phyloP scores from a whole-genome alignment of 2,113 vertebrate genomes.

The Irena cyanogastra region DNA sequence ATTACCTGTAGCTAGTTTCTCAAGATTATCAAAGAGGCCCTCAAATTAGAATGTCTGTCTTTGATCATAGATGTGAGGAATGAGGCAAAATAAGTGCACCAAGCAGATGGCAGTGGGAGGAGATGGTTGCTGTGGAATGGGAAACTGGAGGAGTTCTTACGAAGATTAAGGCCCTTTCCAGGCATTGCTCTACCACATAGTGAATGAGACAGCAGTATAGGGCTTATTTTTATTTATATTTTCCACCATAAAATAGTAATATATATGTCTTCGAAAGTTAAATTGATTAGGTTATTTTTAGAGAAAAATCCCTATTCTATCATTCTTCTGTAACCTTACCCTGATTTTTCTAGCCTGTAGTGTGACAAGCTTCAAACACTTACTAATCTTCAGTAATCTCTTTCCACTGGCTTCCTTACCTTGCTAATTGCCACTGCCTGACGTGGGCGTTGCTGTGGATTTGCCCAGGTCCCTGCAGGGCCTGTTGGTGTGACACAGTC shows the following conservation, averaged over 20 bases:
- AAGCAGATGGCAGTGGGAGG: background rate
- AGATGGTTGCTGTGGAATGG: background rate
- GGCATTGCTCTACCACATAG: background rate
- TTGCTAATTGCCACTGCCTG: background rate
- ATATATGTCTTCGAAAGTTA: background rate
- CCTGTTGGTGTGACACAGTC: background rate
- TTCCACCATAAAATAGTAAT: background rate
- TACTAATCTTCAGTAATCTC: background rate
- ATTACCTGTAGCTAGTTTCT: conserved; percentile 23
- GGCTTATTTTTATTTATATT: background rate
- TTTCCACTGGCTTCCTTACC: background rate
- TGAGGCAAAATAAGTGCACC: background rate
- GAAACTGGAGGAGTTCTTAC: background rate
- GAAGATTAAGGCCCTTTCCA: background rate
- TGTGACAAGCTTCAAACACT: background rate
- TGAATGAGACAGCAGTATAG: background rate
- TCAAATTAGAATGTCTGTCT: conserved; percentile 5
- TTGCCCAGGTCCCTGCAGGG: background rate
- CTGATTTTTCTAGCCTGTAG: background rate
- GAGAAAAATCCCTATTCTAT: background rate
- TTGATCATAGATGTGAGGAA: conserved; percentile 22
- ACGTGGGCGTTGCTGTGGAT: background rate
- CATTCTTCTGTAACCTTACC: background rate
- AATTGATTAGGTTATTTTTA: background rate
- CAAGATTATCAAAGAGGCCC: conserved; percentile 31